phyloP scores from a whole-genome alignment of 2,797 vertebrate genomes.

The Eulemur albifrons region DNA sequence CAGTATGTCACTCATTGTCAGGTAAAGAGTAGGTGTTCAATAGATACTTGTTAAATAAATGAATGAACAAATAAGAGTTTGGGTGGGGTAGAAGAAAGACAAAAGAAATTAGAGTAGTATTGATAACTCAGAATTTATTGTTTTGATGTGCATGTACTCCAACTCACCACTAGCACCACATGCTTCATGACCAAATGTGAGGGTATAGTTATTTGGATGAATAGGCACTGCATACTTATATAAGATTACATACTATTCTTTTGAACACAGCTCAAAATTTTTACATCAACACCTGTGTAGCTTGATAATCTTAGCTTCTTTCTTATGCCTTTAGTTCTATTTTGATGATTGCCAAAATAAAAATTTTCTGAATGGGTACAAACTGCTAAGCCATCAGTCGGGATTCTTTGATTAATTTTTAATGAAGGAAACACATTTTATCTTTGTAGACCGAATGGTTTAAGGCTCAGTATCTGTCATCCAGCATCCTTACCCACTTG shows the following conservation, averaged over 20 bases:
- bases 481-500: neutral
- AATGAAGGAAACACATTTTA: conserved; percentile 28
- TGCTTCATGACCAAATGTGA: neutral
- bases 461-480: neutral
- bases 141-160: neutral
- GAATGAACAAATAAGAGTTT: neutral
- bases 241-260: neutral
- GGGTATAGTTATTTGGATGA: neutral
- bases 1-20: neutral
- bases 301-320: neutral
- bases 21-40: neutral
- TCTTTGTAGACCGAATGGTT: neutral
- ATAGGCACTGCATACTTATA: neutral
- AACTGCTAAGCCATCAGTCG: neutral
- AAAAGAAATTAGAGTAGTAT: neutral
- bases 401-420: conserved; percentile 61
- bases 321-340: neutral
- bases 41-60: neutral
- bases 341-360: neutral
- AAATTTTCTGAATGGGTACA: conserved; percentile 1
- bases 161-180: neutral
- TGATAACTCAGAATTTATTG: neutral
- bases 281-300: neutral
- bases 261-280: neutral
- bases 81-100: neutral